These are phyloP conservation scores for human DNA, from an alignment of 2,113 vertebrate species.

Conservation along the genomic window DNA sequence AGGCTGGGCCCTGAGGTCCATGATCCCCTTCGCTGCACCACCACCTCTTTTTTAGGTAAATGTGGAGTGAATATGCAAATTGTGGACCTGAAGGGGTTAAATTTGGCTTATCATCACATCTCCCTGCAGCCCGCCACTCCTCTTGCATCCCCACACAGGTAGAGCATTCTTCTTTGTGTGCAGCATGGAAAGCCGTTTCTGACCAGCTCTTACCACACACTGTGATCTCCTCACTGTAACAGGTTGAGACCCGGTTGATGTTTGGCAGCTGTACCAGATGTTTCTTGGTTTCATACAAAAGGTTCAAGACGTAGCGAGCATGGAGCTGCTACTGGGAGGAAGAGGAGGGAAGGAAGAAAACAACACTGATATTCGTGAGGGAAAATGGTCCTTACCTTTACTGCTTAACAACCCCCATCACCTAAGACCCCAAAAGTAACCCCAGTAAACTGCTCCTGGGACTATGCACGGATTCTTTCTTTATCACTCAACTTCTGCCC, in stretches of 20 bases:
- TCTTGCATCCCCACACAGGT: accelerated
- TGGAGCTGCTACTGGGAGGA: constrained; percentile 96
- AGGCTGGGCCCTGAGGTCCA: not conserved
- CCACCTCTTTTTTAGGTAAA: not conserved
- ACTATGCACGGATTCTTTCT: not conserved
- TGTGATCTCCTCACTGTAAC: constrained; percentile 92
- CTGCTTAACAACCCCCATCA: not conserved
- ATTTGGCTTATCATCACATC: accelerated
- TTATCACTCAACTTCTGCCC: not conserved
- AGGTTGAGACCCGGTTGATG: constrained; percentile 89
- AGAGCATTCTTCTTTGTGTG: not conserved
- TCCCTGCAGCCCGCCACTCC: not conserved
- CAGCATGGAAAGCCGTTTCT: accelerated
- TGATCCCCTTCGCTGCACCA: not conserved
- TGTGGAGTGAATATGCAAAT: not conserved
- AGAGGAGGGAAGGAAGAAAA: constrained; percentile 60
- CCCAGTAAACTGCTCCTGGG: not conserved
- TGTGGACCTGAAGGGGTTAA: not conserved
- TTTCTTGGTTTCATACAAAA: constrained; percentile 92
- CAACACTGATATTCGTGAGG: not conserved
- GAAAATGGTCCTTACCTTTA: not conserved
- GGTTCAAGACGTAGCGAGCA: constrained; percentile 92
- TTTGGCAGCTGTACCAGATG: constrained; percentile 92
- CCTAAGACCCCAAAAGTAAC: not conserved
- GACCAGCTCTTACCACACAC: constrained; percentile 88